A percentile compares a stretch with the other conserved stretches of the same genome.
phyloP scores from a whole-genome alignment of 2,797 vertebrate species.

The Anas capensis region DNA sequence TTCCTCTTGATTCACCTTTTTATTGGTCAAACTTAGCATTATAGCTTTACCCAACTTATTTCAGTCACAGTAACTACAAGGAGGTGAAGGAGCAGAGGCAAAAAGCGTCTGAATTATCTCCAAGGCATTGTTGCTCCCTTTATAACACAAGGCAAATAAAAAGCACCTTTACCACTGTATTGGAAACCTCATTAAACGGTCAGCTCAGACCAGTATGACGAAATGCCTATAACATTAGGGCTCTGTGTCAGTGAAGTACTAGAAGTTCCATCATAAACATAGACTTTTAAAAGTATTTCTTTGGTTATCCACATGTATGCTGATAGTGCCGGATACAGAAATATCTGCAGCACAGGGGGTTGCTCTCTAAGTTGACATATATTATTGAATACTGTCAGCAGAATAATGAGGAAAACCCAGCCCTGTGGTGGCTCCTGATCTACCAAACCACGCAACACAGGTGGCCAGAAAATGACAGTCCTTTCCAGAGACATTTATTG shows the following conservation, averaged over 20 bases:
- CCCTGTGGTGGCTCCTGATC: not conserved
- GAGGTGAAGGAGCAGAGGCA: not conserved
- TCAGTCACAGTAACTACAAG: not conserved
- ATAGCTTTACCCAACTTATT: not conserved
- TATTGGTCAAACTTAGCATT: not conserved
- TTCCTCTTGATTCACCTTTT: not conserved
- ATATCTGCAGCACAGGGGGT: not conserved
- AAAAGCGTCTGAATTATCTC: not conserved
- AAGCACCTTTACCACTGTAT: not conserved
- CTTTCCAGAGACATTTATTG: not conserved
- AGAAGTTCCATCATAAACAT: not conserved
- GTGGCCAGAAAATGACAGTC: accelerated
- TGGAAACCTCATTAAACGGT: not conserved
- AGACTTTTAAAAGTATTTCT: not conserved
- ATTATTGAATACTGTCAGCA: not conserved
- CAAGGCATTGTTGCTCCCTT: not conserved
- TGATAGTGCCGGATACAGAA: not conserved
- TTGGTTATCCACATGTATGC: accelerated
- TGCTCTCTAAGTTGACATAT: not conserved
- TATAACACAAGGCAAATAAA: not conserved
- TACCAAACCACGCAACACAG: not conserved
- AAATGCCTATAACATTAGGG: not conserved
- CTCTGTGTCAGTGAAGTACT: not conserved
- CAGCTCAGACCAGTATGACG: not conserved
- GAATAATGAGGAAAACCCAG: not conserved